Conservation (phyloP, 2,797 vertebrate species). For the Erethizon dorsatum region DNA sequence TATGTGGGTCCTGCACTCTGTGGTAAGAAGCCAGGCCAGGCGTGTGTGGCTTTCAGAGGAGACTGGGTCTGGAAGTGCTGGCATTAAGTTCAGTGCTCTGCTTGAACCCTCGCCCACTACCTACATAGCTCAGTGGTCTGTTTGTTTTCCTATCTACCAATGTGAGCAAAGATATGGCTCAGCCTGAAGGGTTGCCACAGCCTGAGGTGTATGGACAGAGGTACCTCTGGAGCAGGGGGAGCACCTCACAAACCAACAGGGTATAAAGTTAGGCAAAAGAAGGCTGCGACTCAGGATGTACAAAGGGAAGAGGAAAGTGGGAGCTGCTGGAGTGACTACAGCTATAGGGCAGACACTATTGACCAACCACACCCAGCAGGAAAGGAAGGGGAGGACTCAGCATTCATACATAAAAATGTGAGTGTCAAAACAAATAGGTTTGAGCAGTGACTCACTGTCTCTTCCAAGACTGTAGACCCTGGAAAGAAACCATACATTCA, state of each 20-base stretch:
- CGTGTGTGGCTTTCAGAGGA: not conserved
- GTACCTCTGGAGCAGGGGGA: not conserved
- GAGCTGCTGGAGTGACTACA: not conserved
- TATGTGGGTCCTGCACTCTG: not conserved
- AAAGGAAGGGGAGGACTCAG: not conserved
- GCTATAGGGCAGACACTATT: not conserved
- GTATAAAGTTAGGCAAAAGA: not conserved
- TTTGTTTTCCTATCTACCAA: not conserved
- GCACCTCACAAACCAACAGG: not conserved
- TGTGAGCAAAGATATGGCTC: not conserved
- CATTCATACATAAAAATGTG: not conserved
- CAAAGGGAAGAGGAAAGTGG: not conserved
- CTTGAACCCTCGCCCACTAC: not conserved
- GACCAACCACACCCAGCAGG: not conserved
- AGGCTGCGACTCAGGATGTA: not conserved
- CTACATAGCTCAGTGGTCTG: not conserved
- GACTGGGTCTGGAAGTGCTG: not conserved
- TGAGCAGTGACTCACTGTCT: not conserved
- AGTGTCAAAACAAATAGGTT: not conserved
- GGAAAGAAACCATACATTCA: not conserved
- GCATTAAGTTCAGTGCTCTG: not conserved
- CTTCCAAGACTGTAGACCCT: not conserved
- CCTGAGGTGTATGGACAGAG: not conserved
- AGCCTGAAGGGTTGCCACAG: not conserved
- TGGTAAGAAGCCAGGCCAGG: not conserved